Evolutionary conservation across 2,888 invertebrate species (phyloP).

Genomic region (Idaea aversata): DNA sequence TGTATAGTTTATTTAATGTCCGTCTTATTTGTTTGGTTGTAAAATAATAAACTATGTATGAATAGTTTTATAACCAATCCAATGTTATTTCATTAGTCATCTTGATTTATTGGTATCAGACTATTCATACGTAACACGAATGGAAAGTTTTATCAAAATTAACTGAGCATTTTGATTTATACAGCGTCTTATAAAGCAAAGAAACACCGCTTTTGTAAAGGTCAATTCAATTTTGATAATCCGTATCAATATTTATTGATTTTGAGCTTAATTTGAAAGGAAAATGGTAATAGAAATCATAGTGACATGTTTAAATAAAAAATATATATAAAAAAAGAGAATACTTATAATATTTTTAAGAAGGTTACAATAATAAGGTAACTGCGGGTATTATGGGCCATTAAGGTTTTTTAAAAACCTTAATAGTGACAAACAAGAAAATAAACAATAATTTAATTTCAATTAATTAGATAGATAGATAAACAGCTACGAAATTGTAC

Average conservation of each 20-base stretch:
- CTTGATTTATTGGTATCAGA: neutral
- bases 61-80: neutral
- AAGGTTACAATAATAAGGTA: too few species aligned
- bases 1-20: too few species aligned
- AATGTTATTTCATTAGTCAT: neutral
- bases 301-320: too few species aligned
- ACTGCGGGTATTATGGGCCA: too few species aligned
- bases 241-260: neutral
- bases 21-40: too few species aligned
- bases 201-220: neutral
- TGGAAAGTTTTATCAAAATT: slow-evolving; percentile 8
- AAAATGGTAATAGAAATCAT: neutral
- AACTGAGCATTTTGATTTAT: neutral
- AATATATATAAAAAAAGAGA: too few species aligned
- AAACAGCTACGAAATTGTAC: too few species aligned
- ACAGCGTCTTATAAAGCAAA: neutral
- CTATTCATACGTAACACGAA: neutral
- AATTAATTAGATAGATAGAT: too few species aligned
- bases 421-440: too few species aligned
- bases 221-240: neutral
- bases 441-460: too few species aligned
- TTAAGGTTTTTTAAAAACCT: too few species aligned
- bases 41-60: neutral
- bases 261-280: neutral
- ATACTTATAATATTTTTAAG: too few species aligned